Conservation (phyloP, 2,113 vertebrate species). For the Tamias sibiricus region DNA sequence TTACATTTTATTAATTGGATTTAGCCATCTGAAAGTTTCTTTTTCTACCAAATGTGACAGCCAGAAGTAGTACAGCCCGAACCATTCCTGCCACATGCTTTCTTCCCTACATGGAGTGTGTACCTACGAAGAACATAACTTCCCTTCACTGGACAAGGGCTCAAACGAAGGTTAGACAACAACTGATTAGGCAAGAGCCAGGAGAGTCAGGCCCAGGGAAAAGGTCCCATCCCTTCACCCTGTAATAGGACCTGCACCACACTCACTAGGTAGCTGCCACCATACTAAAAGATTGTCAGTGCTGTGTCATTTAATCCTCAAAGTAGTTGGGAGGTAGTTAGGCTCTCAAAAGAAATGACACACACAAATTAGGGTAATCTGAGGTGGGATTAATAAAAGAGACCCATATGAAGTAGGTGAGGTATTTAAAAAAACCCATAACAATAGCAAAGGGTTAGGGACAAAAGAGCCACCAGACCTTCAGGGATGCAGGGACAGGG, state of each 20-base stretch:
- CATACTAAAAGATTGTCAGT: background rate
- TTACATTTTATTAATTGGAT: constrained; percentile 21
- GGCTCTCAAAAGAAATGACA: background rate
- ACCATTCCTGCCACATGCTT: constrained; percentile 23
- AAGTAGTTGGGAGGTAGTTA: background rate
- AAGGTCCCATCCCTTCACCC: background rate
- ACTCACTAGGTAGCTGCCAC: background rate
- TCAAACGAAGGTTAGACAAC: background rate
- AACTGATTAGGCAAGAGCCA: background rate
- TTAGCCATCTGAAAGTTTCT: constrained; percentile 72
- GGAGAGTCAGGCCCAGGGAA: background rate
- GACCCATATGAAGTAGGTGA: background rate
- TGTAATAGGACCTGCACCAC: background rate
- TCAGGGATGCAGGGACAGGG: background rate
- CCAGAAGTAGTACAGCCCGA: background rate
- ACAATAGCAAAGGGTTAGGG: background rate
- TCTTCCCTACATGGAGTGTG: background rate
- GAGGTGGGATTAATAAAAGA: background rate
- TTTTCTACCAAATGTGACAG: constrained; percentile 61
- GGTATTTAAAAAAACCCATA: background rate
- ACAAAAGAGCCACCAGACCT: background rate
- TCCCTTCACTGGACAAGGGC: background rate
- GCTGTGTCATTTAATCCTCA: constrained; percentile 26
- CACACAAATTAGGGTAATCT: background rate
- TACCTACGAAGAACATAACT: background rate